Percentiles rank a stretch among this genome's conserved stretches.
Conservation (phyloP, 2,113 vertebrate genomes). For the Macrotus californicus region DNA sequence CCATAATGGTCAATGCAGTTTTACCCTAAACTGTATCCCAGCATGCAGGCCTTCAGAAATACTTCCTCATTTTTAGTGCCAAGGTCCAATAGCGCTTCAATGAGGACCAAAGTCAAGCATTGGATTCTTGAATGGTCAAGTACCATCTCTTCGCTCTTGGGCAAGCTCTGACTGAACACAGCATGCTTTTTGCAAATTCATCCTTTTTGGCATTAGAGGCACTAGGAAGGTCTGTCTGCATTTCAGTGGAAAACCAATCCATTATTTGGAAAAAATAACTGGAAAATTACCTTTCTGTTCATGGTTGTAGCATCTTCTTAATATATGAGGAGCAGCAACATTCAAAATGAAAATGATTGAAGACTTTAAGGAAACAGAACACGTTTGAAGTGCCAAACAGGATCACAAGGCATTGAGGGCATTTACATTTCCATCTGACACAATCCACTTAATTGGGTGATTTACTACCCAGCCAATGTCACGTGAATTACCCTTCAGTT, state of each 20-base stretch:
- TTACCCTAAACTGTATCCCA: not conserved
- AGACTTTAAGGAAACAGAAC: not conserved
- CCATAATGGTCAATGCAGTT: not conserved
- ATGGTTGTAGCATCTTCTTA: not conserved
- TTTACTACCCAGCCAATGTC: not conserved
- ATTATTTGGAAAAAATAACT: not conserved
- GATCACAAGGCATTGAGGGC: not conserved
- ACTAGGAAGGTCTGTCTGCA: not conserved
- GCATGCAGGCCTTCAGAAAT: not conserved
- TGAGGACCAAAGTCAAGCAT: not conserved
- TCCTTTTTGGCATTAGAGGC: not conserved
- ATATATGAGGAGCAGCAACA: not conserved
- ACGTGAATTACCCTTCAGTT: constrained; percentile 17
- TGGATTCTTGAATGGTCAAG: not conserved
- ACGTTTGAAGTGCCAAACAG: not conserved
- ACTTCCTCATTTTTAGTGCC: not conserved
- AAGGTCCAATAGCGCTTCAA: not conserved
- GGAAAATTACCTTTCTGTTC: not conserved
- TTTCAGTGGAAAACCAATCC: not conserved
- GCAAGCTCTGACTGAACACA: not conserved
- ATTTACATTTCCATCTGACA: constrained; percentile 9
- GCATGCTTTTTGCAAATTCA: not conserved
- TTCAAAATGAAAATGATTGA: not conserved
- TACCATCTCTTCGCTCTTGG: not conserved
- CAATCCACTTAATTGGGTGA: not conserved